phyloP scores from a whole-genome alignment of 2,888 invertebrate species.

The Lapara coniferarum region DNA sequence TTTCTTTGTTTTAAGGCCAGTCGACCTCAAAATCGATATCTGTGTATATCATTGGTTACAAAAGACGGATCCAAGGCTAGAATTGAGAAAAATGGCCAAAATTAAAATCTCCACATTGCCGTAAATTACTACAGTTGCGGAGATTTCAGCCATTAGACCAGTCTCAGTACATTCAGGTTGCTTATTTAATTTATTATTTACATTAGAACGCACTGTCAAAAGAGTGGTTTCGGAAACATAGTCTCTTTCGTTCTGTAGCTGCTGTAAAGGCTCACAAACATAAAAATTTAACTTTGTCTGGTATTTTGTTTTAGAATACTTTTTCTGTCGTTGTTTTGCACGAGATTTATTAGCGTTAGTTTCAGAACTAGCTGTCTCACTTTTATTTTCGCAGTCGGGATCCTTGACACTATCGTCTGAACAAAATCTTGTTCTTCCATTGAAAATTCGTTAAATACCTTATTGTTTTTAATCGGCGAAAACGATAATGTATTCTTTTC shows the following conservation, averaged over 20 bases:
- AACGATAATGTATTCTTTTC: neutral
- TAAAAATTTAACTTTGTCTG: neutral
- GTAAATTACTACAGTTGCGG: neutral
- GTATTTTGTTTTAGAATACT: neutral
- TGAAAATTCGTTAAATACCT: constrained; percentile 2
- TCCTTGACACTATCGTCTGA: too few species aligned
- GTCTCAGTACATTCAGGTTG: neutral
- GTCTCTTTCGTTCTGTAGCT: constrained; percentile 7
- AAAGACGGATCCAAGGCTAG: too few species aligned
- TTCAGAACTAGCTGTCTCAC: neutral
- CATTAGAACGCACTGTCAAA: neutral
- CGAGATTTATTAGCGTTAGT: neutral
- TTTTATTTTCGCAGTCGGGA: constrained; percentile 2
- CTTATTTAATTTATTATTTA: constrained; percentile 2
- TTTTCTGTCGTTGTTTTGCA: constrained; percentile 5
- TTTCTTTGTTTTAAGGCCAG: too few species aligned
- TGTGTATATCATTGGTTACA: too few species aligned
- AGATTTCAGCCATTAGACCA: neutral
- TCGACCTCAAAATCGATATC: too few species aligned
- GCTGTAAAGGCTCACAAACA: constrained; percentile 3
- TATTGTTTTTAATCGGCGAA: neutral
- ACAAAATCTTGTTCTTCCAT: too few species aligned
- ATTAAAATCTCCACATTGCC: too few species aligned
- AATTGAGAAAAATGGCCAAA: too few species aligned
- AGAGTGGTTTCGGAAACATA: neutral